Base-by-base conservation (phyloP, 2,888 invertebrate species). In the Yponomeuta cagnagella region DNA sequence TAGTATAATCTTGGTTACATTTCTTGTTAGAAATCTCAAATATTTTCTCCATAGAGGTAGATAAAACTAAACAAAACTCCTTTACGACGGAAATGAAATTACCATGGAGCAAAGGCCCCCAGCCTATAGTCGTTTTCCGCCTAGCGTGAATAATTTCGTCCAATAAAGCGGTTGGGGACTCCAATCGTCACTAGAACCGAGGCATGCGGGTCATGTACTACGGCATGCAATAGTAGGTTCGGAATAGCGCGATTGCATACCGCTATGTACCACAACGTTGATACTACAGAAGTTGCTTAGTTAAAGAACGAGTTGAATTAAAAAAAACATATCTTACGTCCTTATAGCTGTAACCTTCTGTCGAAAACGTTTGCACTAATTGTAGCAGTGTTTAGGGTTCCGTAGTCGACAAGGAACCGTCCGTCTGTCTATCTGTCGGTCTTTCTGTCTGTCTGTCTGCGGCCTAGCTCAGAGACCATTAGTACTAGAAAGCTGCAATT, bases 161-260 rank as follows among this genome's bases (percentile, higher is more conserved):
- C 84, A 87, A 86, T 86, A 87, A 86, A 68, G 68, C 63, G 68
- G 30, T 83, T 85, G 85, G 85, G 86, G 83, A 80, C 77, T 78
- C 76, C 77, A 79, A 79, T 83, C 84, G 30, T 23, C 48, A n/a
- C 15, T 58, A 67, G 10, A 48, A 23, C 64, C 64, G n/a, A 31
- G 89, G 90, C 77, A 83, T 85, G 77, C 80, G 76, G 81, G 78
- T 79, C 79, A 84, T 85, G 84, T 88, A 87, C 87, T 84, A 87
- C 76, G 88, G 85, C 82, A 88, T 84, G 88, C 85, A 69, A 70
- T 70, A 70, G 71, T 70, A 68, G 30, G 48, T 65, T 71, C 71
- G 76, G 74, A 76, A 74, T 73, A 73, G 72, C 70, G 78, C 79
- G 77, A 82, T 82, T 82, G 85, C 83, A 82, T 67, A 65, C 71